A percentile compares a stretch with the other conserved stretches of the same genome.
Evolutionary conservation across 2,888 invertebrate genomes (phyloP).

Genomic region (Anarsia innoxiella): DNA sequence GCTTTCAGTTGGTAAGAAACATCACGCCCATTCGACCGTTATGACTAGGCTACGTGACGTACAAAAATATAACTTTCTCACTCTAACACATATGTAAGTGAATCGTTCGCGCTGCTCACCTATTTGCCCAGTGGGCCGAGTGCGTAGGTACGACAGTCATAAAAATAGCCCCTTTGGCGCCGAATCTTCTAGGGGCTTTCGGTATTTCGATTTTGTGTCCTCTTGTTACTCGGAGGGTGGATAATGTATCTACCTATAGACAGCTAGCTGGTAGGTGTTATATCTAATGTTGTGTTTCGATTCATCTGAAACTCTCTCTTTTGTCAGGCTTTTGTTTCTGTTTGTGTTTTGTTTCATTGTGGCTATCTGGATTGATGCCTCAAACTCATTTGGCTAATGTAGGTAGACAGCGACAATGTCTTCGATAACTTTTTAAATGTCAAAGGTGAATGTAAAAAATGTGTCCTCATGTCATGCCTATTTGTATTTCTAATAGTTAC

Average conservation of each 20-base stretch:
- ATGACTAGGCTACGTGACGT: slow-evolving; percentile 69
- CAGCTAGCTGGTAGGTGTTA: slow-evolving; percentile 35
- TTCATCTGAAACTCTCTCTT: slow-evolving; percentile 9
- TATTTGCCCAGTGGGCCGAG: slow-evolving; percentile 70
- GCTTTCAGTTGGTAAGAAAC: slow-evolving; percentile 73
- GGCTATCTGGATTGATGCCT: too few species aligned
- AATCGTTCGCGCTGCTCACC: slow-evolving; percentile 54
- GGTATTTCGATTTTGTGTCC: slow-evolving; percentile 67
- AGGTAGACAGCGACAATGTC: too few species aligned
- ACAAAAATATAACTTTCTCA: slow-evolving; percentile 59
- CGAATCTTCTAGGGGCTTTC: slow-evolving; percentile 67
- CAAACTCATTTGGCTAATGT: too few species aligned
- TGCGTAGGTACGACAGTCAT: slow-evolving; percentile 73
- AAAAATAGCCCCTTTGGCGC: slow-evolving; percentile 75
- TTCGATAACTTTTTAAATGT: slow-evolving; percentile 3
- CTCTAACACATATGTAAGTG: slow-evolving; percentile 59
- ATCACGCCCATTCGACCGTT: slow-evolving; percentile 76
- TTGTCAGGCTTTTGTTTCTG: too few species aligned
- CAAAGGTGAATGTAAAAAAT: slow-evolving; percentile 1
- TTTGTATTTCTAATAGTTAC: slow-evolving; percentile 20
- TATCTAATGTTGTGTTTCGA: slow-evolving; percentile 11
- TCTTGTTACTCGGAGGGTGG: slow-evolving; percentile 57
- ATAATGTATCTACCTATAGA: slow-evolving; percentile 41
- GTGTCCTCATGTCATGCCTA: slow-evolving; percentile 6
- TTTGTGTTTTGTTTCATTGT: slow-evolving; percentile 8